These are phyloP conservation scores for Drosophila villosipedis DNA, from an alignment of 2,888 invertebrate genomes.

Conservation along the genomic window DNA sequence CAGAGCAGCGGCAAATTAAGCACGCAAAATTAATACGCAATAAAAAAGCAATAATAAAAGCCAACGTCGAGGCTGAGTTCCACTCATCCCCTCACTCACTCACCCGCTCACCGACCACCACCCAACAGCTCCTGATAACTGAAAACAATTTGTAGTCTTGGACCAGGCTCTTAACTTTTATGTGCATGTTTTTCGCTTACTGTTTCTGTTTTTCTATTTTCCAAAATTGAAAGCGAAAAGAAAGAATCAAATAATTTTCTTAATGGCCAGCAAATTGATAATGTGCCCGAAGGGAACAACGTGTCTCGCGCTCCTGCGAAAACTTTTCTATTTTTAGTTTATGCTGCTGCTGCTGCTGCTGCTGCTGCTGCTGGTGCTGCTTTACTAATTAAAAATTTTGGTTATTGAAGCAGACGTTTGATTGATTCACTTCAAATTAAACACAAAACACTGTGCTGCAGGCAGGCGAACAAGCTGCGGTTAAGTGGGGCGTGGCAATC, in stretches of 20 bases:
- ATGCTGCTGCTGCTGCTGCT: constrained; percentile 22
- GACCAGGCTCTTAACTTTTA: constrained; percentile 46
- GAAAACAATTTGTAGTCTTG: constrained; percentile 71
- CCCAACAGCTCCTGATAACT: constrained; percentile 42
- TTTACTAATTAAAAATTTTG: constrained; percentile 72
- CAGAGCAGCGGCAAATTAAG: constrained; percentile 69
- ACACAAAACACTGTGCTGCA: constrained; percentile 30
- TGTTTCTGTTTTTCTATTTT: constrained; percentile 37
- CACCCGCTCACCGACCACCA: background rate
- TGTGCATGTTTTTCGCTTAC: constrained; percentile 15
- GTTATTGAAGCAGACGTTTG: constrained; percentile 72
- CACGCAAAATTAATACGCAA: constrained; percentile 81
- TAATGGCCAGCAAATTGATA: constrained; percentile 68
- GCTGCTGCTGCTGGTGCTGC: constrained; percentile 15
- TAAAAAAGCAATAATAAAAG: constrained; percentile 80
- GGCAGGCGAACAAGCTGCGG: constrained; percentile 37
- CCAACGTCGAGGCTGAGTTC: constrained; percentile 33
- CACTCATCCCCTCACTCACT: background rate
- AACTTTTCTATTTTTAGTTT: constrained; percentile 19
- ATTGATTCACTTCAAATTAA: constrained; percentile 73
- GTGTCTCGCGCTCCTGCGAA: background rate
- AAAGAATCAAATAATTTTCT: constrained; percentile 64
- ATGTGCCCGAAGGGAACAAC: constrained; percentile 16
- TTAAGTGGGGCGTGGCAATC: constrained; percentile 34
- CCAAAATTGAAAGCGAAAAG: constrained; percentile 34